These are phyloP conservation scores for Sus cebifrons DNA, from an alignment of 2,797 vertebrate genomes.

Conservation along the genomic window DNA sequence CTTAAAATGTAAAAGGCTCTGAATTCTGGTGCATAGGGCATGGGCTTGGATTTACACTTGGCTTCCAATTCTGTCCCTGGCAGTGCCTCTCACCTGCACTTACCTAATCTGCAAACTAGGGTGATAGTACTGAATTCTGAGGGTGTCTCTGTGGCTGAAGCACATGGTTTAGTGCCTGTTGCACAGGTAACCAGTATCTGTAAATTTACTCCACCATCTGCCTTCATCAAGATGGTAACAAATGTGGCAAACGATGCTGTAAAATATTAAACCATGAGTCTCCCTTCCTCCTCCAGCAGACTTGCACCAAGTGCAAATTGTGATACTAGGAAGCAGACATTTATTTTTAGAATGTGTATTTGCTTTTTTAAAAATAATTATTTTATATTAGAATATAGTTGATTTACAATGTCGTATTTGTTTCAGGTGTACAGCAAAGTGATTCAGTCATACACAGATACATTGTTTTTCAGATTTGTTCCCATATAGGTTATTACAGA, in stretches of 20 bases:
- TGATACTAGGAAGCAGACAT: background rate
- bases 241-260: background rate
- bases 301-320: background rate
- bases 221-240: background rate
- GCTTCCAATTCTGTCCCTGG: background rate
- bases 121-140: background rate
- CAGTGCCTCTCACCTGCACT: background rate
- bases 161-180: background rate
- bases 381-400: too few relatives aligned
- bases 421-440: too few relatives aligned
- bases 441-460: too few relatives aligned
- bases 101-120: background rate
- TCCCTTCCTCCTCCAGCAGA: background rate
- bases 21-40: background rate
- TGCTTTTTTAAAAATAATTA: too few relatives aligned
- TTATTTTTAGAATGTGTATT: too few relatives aligned
- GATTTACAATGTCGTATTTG: too few relatives aligned
- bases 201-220: background rate
- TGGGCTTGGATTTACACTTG: background rate
- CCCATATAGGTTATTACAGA: too few relatives aligned
- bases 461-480: too few relatives aligned
- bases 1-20: background rate
- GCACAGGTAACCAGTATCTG: background rate
- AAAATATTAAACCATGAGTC: background rate
- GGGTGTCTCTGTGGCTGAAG: background rate